Percentiles rank a stretch among this genome's conserved stretches.
Conservation (phyloP, 1,140 invertebrate genomes). For the Atta cephalotes region DNA sequence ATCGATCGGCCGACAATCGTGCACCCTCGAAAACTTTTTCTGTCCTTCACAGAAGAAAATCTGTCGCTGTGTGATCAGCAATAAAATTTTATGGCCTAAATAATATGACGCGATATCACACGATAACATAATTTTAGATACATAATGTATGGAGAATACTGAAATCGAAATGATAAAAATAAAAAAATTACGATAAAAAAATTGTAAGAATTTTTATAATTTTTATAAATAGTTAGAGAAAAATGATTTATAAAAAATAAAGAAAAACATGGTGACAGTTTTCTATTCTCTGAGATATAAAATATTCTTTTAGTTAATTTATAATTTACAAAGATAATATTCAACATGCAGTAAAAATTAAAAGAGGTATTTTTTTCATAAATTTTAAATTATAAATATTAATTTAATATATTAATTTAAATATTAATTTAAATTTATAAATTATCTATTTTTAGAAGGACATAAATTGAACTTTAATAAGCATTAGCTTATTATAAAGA, state of each 20-base stretch:
- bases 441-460: neutral
- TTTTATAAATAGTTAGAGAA: neutral
- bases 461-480: neutral
- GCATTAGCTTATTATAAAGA: neutral
- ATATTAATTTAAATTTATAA: neutral
- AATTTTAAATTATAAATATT: neutral
- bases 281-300: neutral
- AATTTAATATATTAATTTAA: neutral
- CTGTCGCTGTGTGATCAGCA: neutral
- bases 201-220: neutral
- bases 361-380: neutral
- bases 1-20: conserved; percentile 47
- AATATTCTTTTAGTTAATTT: neutral
- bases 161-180: neutral
- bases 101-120: neutral
- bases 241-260: neutral
- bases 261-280: neutral
- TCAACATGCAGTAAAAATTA: neutral
- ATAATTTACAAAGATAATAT: neutral
- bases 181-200: neutral
- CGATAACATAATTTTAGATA: neutral
- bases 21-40: neutral
- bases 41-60: neutral
- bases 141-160: neutral
- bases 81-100: neutral